Percentiles rank a stretch among this genome's conserved stretches.
These are phyloP conservation scores for Sibirionetta formosa DNA, from an alignment of 2,797 vertebrate genomes.

Conservation along the genomic window DNA sequence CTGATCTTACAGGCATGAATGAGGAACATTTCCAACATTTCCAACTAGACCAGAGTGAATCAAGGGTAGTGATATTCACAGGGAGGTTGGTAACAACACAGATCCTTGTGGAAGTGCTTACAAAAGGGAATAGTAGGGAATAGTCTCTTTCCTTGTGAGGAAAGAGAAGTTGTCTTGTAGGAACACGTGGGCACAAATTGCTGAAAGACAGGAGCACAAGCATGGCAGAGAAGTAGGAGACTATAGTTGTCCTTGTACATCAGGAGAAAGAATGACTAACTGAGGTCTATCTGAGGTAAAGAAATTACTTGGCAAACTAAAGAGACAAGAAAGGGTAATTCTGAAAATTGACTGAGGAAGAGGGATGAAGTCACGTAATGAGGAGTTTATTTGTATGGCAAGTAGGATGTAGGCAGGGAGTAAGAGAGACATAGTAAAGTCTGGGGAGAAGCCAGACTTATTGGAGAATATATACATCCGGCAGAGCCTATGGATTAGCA, in stretches of 20 bases:
- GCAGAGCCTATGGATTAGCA: neutral
- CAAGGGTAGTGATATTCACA: fast-evolving
- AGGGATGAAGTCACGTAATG: fast-evolving
- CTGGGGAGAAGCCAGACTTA: neutral
- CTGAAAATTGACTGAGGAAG: neutral
- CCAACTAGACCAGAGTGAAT: neutral
- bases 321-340: neutral
- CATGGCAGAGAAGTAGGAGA: neutral
- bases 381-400: neutral
- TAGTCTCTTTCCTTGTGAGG: neutral
- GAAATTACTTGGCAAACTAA: neutral
- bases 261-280: neutral
- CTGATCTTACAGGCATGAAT: neutral
- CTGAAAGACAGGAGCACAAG: neutral
- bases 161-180: neutral
- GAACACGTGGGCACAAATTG: neutral
- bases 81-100: neutral
- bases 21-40: neutral
- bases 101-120: neutral
- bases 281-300: neutral
- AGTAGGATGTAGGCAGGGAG: neutral
- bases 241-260: neutral
- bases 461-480: neutral
- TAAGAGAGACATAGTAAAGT: neutral
- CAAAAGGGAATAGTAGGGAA: neutral